Evolutionary conservation across 2,797 vertebrate species (phyloP), one percentile per base, ranked within the genome.

Genomic region (Ceyx erithaca): DNA sequence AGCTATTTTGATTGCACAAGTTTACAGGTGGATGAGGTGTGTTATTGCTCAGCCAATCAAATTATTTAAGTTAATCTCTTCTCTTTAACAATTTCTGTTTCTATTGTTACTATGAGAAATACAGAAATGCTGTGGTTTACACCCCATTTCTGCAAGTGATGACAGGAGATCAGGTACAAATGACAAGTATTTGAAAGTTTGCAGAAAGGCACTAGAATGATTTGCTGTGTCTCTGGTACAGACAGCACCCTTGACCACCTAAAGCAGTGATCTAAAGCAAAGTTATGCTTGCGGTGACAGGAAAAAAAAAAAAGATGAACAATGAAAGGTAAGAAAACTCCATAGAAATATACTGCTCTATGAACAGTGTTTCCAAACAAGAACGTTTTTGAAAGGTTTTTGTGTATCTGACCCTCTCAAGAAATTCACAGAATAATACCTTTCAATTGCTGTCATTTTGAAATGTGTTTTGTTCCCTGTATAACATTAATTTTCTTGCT

Each of bases 181-280:
- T 35, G 14, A 40, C 23, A 55, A 57, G 18, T 35, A 31, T 41
- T 52, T 72, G 45, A 63, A 73, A 69, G 78, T n/a, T 30, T 52
- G 10, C 30, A 63, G 45, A 78, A 81, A 81, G 33, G 48, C n/a
- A 31, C 14, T 46, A 30, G 23, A 51, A 48, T 52, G 19, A 7
- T 58, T 48, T 63, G 43, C 41, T 35, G 20, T 77, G 31, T 58
- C 33, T 16, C 51, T 49, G n/a, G 6, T 11, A 12, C 19, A 30
- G 5, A 25, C 0, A 0, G 3, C 3, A 2, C 9, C 20, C 31
- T 55, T 58, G 45, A 19, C 16, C 10, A 30, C 10, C 7, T 12
- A n/a, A 81, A 33, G n/a, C n/a, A 33, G 33, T 22, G 55, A 57
- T 14, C 55, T 57, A 57, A 57, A 76, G 7, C 13, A 57, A 57